Evolutionary conservation across 2,797 vertebrate genomes (phyloP).

Genomic region (Anguilla anguilla): DNA sequence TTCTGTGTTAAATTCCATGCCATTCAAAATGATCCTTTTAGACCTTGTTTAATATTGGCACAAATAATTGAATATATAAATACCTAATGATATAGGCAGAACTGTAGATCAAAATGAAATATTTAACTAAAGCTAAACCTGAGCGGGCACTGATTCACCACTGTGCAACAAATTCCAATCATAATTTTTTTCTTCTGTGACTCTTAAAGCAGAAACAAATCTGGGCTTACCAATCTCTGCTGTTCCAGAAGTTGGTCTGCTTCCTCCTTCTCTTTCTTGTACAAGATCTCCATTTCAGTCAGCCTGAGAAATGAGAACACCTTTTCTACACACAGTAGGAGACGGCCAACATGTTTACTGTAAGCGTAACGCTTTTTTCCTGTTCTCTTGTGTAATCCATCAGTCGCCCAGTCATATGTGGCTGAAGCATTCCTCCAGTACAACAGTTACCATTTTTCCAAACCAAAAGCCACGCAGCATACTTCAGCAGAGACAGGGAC

Average conservation of each 20-base stretch:
- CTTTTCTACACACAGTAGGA: neutral
- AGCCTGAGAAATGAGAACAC: slow-evolving; percentile 70
- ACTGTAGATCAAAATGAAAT: neutral
- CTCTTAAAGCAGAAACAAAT: neutral
- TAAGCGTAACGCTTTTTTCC: neutral
- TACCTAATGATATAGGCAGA: too few species aligned
- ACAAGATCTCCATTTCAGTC: slow-evolving; percentile 98
- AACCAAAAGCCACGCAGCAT: neutral
- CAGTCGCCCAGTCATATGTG: neutral
- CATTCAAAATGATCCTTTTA: neutral
- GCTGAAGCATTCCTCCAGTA: neutral
- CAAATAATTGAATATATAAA: neutral
- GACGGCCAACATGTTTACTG: neutral
- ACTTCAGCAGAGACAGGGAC: neutral
- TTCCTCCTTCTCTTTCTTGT: slow-evolving; percentile 98
- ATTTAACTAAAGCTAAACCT: neutral
- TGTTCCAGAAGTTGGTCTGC: slow-evolving; percentile 97
- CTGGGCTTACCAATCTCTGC: slow-evolving; percentile 91
- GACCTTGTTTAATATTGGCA: neutral
- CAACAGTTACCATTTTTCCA: neutral
- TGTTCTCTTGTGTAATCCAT: neutral
- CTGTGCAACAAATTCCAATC: neutral
- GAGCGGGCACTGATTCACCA: neutral
- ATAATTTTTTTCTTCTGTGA: neutral
- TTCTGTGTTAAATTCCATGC: neutral